These are phyloP conservation scores for Drosophila falleni DNA, from an alignment of 2,888 invertebrate genomes.

Conservation along the genomic window DNA sequence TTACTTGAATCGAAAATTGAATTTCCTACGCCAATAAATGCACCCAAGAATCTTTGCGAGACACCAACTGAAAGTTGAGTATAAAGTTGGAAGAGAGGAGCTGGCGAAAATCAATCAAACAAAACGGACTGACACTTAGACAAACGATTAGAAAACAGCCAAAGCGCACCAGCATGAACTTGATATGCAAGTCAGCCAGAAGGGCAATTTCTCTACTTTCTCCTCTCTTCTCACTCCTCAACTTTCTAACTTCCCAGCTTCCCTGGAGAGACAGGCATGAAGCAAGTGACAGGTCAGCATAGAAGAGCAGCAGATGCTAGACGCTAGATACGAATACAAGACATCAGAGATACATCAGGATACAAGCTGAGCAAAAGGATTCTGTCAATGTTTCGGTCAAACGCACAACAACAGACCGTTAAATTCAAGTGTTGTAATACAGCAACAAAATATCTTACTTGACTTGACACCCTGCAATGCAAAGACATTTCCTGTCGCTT, in stretches of 20 bases:
- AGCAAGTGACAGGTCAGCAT: constrained; percentile 21
- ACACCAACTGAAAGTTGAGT: constrained; percentile 2
- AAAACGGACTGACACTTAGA: constrained; percentile 79
- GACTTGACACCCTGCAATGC: neutral
- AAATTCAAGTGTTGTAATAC: constrained; percentile 53
- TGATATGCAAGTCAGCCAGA: constrained; percentile 66
- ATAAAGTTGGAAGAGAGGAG: neutral
- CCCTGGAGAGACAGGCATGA: constrained; percentile 30
- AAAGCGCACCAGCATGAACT: constrained; percentile 54
- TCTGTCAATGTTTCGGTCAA: constrained; percentile 73
- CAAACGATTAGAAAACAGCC: constrained; percentile 71
- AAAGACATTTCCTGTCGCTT: neutral
- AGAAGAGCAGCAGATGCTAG: constrained; percentile 36
- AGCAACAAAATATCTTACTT: neutral
- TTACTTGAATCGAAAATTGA: constrained; percentile 60
- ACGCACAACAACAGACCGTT: constrained; percentile 74
- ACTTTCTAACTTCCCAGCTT: neutral
- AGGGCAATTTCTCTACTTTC: constrained; percentile 28
- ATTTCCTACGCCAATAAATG: constrained; percentile 70
- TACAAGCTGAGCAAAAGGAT: constrained; percentile 37
- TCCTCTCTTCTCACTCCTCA: neutral
- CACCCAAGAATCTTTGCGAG: constrained; percentile 45
- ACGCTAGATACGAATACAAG: constrained; percentile 24
- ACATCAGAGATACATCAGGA: constrained; percentile 30
- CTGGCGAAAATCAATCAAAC: constrained; percentile 73